Base-by-base conservation (phyloP, 1,140 invertebrate species). In the Semibalanus balanoides region DNA sequence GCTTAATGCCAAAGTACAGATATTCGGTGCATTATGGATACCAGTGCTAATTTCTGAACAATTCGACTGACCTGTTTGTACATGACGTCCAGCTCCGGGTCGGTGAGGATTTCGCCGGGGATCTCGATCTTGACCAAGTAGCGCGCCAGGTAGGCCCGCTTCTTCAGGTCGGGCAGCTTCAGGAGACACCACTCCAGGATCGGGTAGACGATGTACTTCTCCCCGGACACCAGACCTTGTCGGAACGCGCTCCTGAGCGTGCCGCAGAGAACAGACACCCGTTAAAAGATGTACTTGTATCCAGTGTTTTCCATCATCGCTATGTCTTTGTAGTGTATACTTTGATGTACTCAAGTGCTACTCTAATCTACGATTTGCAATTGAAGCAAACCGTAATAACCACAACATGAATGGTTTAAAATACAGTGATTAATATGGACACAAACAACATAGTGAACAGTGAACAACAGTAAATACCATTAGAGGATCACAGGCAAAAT, bases 101-200 rank as follows among this genome's bases (percentile, higher is more conserved):
- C 93, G n/a, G 88, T 86, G 76, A 90, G 85, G 75, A 94, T 90
- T 78, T 95, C 93, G 3, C 87, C 83, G n/a, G 93, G 92, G 75
- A 96, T 87, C 76, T 94, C 92, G 11, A 94, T 85, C 84, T 91
- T 91, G 3, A 92, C 88, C 25, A 92, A 83, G 82, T 87, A 92
- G 76, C 87, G 86, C 3, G 92, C 91, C 71, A 95, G 85, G 84
- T 95, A 95, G 0, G 91, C 91, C 77, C 93, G 86, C 81, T 93
- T 92, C 81, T 89, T 89, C 3, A 92, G 87, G 77, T 93, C 88
- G 28, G 90, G 87, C 70, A 89, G 86, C 75, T 90, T 88, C 28
- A 87, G 86, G 17, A 95, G 84, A 11, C 94, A 85, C 92, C 92
- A 96, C 82, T 90, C 87, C 43, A 95, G 81, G 74, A 93, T 90